Base-by-base conservation (phyloP, 2,888 invertebrate species). In the Machimus atricapillus region DNA sequence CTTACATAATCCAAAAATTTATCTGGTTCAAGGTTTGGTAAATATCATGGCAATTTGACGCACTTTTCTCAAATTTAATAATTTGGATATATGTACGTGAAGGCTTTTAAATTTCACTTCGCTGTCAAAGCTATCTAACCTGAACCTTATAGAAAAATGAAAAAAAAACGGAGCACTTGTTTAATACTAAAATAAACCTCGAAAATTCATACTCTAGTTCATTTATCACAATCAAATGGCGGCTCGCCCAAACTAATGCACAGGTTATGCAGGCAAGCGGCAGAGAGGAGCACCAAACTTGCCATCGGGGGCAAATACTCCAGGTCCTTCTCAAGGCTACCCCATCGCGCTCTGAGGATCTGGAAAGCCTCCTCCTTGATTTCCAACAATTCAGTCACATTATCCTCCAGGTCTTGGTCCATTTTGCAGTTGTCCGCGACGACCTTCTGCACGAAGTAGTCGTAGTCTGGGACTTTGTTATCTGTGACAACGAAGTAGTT, bases 381-480 rank as follows among this genome's bases (percentile, higher is more conserved):
- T n/a, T 78, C 31, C 37, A 86, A 66, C 8, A 86, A 27, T 16
- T 40, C 19, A 52, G 19, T 40, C 16, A 79, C 19, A 40, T 79
- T 27, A 4, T 43, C 37, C 1, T 56, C 31, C 19, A 86, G 40
- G 16, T 86, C 78, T 27, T 66, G 9, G 9, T 66, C 66, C 37
- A 52, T 27, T 43, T 43, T 78, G 12, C 6, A 23, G 8, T 14
- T 52, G 1, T 77, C 34, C 3, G 27, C 7, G 19, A 1, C 40
- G 0, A 19, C 9, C 37, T 66, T 86, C 23, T 86, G 78, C 27
- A 86, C 40, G 19, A 86, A 78, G 7, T 76, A 86, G 19, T 86
- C 86, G 27, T 78, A 78, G 40, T 86, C 78, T 31, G 86, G 86
- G 19, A 86, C 78, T n/a, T 81, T 52, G 3, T 43, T 56, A 34